Evolutionary conservation across 1,140 invertebrate genomes (phyloP).

Genomic region (Teleopsis dalmanni): DNA sequence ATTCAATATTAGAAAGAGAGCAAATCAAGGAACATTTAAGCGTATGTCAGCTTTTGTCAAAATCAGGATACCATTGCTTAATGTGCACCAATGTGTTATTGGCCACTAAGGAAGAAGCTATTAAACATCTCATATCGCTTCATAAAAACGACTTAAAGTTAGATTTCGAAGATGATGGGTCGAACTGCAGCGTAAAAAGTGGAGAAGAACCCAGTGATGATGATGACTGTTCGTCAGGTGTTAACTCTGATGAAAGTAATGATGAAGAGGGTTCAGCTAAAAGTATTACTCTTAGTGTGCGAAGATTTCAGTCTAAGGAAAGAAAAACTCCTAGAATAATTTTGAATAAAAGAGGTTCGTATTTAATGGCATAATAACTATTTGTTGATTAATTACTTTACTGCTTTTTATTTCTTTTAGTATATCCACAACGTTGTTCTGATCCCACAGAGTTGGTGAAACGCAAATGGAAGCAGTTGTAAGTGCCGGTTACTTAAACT

Average conservation of each 20-base stretch:
- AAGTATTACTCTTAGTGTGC: neutral
- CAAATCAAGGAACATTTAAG: neutral
- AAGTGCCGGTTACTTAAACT: no score
- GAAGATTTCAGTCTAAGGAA: neutral
- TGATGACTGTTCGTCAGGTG: constrained; percentile 23
- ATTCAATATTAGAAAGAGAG: neutral
- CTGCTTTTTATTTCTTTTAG: neutral
- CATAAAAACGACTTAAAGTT: no score
- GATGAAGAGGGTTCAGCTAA: neutral
- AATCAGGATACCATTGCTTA: constrained; percentile 10
- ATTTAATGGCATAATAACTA: neutral
- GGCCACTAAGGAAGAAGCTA: neutral
- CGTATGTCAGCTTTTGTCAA: neutral
- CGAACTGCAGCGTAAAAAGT: constrained; percentile 23
- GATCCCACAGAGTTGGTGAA: neutral
- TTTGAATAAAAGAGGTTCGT: neutral
- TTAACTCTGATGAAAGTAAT: constrained; percentile 13
- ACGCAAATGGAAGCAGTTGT: constrained; percentile 11
- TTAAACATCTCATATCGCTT: constrained; percentile 7
- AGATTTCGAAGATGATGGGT: constrained; percentile 24
- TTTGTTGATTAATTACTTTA: neutral
- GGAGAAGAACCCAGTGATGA: constrained; percentile 33
- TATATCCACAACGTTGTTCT: neutral
- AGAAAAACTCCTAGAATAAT: neutral
- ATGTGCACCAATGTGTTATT: neutral